Evolutionary conservation across 2,113 vertebrate genomes (phyloP), one percentile per base, ranked within the genome.

Genomic region (Edolisoma coerulescens): DNA sequence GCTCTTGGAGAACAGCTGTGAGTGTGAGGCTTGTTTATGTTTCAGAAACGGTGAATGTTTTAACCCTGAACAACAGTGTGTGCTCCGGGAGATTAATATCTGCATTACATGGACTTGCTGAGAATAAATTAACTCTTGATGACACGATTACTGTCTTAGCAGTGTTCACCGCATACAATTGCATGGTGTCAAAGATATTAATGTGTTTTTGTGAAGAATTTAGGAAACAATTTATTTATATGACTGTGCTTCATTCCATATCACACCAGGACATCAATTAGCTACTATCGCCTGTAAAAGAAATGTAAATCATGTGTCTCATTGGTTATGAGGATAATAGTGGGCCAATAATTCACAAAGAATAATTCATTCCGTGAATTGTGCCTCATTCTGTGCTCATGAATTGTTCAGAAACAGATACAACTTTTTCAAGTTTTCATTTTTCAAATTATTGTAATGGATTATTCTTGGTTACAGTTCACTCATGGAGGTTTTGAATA

Each of bases 61-160:
- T 97, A 97, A 97, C 97, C 90, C 95, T 23, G 76, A 94, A 95
- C 93, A 95, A 91, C 96, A 96, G 89, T 87, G 84, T 95, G 92
- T 96, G 87, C 96, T 97, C 95, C 13, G 0, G 88, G 97, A 97
- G 97, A 97, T 97, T 97, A 97, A 97, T 97, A 97, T 97, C 97
- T 97, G 95, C 94, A 95, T 97, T 97, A 96, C 94, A 95, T 93
- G 87, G 95, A 81, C 96, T 97, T 96, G 96, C 95, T 97, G 94
- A 83, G 97, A 97, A 97, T 97, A 97, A 97, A 97, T 97, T 97
- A 97, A 97, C 97, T 97, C 96, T 97, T 97, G 96, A 97, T 93
- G 96, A 97, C 96, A 97, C 89, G 91, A 97, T 96, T 97, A 96
- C 96, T 97, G 96, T 97, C 95, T 96, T 97, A 97, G 94, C 95